Evolutionary conservation across 2,888 invertebrate species (phyloP), one percentile per base, ranked within the genome.

Genomic region (Hyppa rectilinea): DNA sequence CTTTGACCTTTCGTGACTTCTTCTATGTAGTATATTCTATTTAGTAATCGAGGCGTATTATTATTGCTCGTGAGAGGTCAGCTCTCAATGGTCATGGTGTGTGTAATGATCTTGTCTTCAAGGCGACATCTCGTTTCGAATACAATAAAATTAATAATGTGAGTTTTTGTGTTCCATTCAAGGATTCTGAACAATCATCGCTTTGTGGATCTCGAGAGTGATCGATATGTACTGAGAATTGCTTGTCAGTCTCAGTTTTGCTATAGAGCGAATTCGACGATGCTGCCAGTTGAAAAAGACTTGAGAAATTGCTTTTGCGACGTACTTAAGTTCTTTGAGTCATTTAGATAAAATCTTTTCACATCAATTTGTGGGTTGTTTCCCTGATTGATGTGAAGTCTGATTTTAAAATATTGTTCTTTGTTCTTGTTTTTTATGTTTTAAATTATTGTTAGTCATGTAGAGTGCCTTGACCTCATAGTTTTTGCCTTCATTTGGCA

Each of bases 151-250:
- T 92, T 90, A 90, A 91, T 93, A 92, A 92, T 90, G 91, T 84
- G 87, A 89, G 89, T 93, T 93, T 93, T 94, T 94, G 92, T 92
- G 89, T 84, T 88, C 91, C 93, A 93, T 95, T 93, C 93, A 93
- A 92, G 91, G 91, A 91, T 92, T 87, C 85, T 85, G 85, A 85
- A 87, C 87, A 85, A 86, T 83, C 79, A 71, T 80, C 76, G 85
- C 87, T 84, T 86, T 87, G 88, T 85, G 80, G 66, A 72, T 78
- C 79, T 84, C 64, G 63, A 79, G 83, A 84, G 84, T 85, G 85
- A 88, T 86, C 79, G 81, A 86, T 86, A 78, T 75, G 74, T 84
- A 80, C 78, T 62, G 73, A 75, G 83, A 85, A 82, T 62, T 52
- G 73, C 77, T 81, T 83, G 83, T 76, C 81, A 84, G 82, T 82